phyloP scores from a whole-genome alignment of 2,888 invertebrate genomes.

The Stenotaenia linearis region DNA sequence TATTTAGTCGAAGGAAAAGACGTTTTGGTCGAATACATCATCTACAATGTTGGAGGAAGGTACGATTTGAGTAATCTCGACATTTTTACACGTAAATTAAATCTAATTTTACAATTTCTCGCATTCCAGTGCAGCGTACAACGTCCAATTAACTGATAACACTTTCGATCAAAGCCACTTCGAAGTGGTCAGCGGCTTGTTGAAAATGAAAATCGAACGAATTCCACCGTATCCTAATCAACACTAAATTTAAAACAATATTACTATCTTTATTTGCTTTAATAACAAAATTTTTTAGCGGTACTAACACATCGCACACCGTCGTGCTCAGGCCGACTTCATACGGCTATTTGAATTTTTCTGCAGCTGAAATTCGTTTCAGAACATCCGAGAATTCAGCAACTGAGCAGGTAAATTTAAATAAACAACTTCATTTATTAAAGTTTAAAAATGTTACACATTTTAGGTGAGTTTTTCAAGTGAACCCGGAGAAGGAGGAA shows the following conservation, averaged over 20 bases:
- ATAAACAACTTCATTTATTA: no score
- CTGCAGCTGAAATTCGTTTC: slow-evolving; percentile 88
- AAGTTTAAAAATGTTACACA: background rate
- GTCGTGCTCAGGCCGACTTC: slow-evolving; percentile 83
- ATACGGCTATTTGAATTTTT: slow-evolving; percentile 94
- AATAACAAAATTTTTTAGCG: slow-evolving; percentile 43
- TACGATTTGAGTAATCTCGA: slow-evolving; percentile 37
- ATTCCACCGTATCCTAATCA: slow-evolving; percentile 65
- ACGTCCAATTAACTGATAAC: slow-evolving; percentile 79
- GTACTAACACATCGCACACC: slow-evolving; percentile 88
- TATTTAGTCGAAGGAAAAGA: slow-evolving; percentile 96
- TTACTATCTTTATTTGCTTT: background rate
- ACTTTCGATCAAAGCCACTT: slow-evolving; percentile 91
- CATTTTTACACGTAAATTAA: background rate
- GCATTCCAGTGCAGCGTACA: slow-evolving; percentile 63
- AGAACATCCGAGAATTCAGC: slow-evolving; percentile 74
- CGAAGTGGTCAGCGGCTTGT: slow-evolving; percentile 78
- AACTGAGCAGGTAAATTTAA: slow-evolving; percentile 46
- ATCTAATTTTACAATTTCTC: background rate
- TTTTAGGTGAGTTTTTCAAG: slow-evolving; percentile 65
- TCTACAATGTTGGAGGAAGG: slow-evolving; percentile 87
- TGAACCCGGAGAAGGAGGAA: slow-evolving; percentile 92
- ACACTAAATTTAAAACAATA: background rate
- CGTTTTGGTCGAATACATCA: slow-evolving; percentile 85
- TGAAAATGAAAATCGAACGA: slow-evolving; percentile 72